Conservation (phyloP, 1,140 invertebrate species). For the Apocrypta bakeri region DNA sequence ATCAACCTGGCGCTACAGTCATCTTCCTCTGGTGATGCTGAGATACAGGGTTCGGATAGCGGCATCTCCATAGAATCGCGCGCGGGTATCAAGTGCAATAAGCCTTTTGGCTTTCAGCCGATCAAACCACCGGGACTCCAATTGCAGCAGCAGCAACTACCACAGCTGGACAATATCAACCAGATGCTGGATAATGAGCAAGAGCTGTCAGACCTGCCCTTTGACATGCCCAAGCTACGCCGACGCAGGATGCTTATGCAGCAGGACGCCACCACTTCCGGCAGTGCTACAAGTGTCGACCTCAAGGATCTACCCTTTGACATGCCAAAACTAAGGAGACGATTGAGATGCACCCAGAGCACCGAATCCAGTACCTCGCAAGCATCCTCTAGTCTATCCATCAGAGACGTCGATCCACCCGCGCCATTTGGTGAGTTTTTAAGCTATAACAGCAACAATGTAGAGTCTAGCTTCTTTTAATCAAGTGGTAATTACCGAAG, state of each 20-base stretch:
- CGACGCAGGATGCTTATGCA: slow-evolving; percentile 77
- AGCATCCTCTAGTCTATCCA: slow-evolving; percentile 85
- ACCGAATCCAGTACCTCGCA: slow-evolving; percentile 82
- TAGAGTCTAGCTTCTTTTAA: neutral
- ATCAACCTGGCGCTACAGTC: slow-evolving; percentile 80
- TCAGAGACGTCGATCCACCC: slow-evolving; percentile 80
- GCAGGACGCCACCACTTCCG: slow-evolving; percentile 80
- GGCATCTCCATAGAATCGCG: slow-evolving; percentile 89
- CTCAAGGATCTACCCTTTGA: slow-evolving; percentile 88
- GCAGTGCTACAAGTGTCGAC: slow-evolving; percentile 84
- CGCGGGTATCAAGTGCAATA: slow-evolving; percentile 81
- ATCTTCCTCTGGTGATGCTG: slow-evolving; percentile 79
- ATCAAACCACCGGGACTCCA: slow-evolving; percentile 66
- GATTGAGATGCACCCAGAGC: slow-evolving; percentile 78
- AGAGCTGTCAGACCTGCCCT: slow-evolving; percentile 85
- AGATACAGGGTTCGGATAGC: slow-evolving; percentile 89
- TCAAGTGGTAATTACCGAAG: neutral
- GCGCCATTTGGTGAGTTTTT: slow-evolving; percentile 65
- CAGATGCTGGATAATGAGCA: slow-evolving; percentile 69
- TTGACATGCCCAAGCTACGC: slow-evolving; percentile 92
- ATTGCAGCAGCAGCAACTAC: slow-evolving; percentile 52
- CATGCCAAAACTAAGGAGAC: slow-evolving; percentile 88
- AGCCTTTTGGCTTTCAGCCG: slow-evolving; percentile 75
- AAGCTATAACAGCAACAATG: neutral
- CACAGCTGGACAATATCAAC: slow-evolving; percentile 72